phyloP scores from a whole-genome alignment of 2,113 vertebrate genomes.

The Clinocottus analis region DNA sequence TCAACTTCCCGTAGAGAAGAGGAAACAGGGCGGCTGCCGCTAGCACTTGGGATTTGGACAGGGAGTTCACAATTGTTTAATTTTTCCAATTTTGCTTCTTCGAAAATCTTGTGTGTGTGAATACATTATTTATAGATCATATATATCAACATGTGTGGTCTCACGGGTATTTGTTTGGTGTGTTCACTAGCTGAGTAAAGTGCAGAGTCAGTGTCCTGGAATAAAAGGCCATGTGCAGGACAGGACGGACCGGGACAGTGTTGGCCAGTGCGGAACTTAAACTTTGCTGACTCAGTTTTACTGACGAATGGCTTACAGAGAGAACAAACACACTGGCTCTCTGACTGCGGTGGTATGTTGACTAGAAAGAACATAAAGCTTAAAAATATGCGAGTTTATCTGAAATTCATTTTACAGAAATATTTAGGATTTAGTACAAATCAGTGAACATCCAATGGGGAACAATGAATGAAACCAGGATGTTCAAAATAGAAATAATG shows the following conservation, averaged over 20 bases:
- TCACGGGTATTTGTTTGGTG: background rate
- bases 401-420: conserved; percentile 2
- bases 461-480: conserved; percentile 3
- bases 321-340: conserved; percentile 41
- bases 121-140: background rate
- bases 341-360: conserved; percentile 18
- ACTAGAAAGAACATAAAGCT: conserved; percentile 17
- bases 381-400: conserved; percentile 1
- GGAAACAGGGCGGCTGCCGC: conserved; percentile 44
- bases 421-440: background rate
- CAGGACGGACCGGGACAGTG: conserved; percentile 51
- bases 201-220: conserved; percentile 77
- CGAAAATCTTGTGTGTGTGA: conserved; percentile 11
- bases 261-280: conserved; percentile 62
- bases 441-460: background rate
- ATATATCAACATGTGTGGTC: background rate
- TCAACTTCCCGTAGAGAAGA: conserved; percentile 53
- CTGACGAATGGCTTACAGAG: conserved; percentile 58
- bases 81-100: conserved; percentile 34
- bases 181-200: conserved; percentile 29
- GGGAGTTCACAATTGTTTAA: conserved; percentile 23
- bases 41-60: conserved; percentile 30
- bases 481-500: background rate
- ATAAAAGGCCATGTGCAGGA: conserved; percentile 56
- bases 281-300: conserved; percentile 75